Base-by-base conservation (phyloP, 2,888 invertebrate genomes). In the Acholoe squamosa region DNA sequence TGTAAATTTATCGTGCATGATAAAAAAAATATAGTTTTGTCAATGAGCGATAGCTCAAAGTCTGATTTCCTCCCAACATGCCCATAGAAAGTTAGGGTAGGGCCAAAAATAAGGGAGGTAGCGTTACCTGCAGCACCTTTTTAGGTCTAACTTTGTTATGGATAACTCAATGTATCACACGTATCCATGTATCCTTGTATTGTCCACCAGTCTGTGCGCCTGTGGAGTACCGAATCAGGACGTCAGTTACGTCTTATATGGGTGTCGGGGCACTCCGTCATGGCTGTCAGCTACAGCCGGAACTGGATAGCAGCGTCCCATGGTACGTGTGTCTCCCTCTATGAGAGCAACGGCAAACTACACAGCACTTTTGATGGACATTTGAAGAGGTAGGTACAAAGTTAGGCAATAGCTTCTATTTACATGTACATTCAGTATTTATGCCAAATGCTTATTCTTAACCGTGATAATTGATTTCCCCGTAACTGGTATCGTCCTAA, bases 231-330 rank as follows among this genome's bases (percentile, higher is more conserved):
- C 12, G 92, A 92, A 51, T 93, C 93, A 25, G 94, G 94, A 3
- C 91, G 92, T 84, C 93, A 94, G 91, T 91, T 92, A 90, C 93
- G 93, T 76, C 93, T 93, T 90, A 93, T 95, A 71, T 94, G 94
- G 93, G 94, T 93, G 14, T 94, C 94, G 88, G 93, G 93, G 84
- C 93, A 94, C 0, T 94, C 94, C 28, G 92, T 95, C 80, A 94
- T 95, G 94, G 90, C 95, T 0, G 94, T 95, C 89, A 95, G 95
- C 86, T 94, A 94, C 91, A 94, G 94, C 91, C 91, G 93, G 31
- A 94, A 94, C 16, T 94, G 93, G 89, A 90, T 95, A 16, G 95
- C 95, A 43, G 94, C 94, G 89, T 93, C 94, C 43, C 94, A 94
- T 90, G 94, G 94, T 7, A 93, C 93, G 89, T 93, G 93, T n/a